These are phyloP conservation scores for Drosophila bocki DNA, from an alignment of 1,140 invertebrate genomes.

Conservation along the genomic window DNA sequence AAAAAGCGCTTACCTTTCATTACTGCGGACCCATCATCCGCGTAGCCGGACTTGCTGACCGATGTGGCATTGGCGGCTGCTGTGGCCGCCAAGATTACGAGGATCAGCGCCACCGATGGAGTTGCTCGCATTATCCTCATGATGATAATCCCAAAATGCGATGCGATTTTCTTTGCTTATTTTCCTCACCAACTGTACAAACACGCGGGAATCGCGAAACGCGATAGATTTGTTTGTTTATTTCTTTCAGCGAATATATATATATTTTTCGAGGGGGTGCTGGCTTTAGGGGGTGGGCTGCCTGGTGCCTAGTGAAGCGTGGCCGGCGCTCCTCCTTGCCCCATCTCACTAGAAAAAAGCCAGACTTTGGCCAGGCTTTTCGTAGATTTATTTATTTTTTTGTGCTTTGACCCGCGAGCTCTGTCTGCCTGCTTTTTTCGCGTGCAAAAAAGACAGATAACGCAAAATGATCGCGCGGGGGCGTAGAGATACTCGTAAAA, in stretches of 20 bases:
- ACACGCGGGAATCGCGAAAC: constrained; percentile 25
- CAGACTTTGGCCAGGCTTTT: constrained; percentile 45
- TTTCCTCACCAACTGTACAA: constrained; percentile 39
- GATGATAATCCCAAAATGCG: constrained; percentile 25
- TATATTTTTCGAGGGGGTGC: not conserved
- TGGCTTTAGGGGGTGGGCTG: not conserved
- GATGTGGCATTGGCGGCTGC: constrained; percentile 29
- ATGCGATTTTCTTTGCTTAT: constrained; percentile 30
- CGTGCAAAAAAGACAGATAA: constrained; percentile 34
- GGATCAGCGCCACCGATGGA: constrained; percentile 39
- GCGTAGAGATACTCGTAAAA: constrained; percentile 13
- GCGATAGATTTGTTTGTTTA: constrained; percentile 42
- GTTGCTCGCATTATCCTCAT: constrained; percentile 26
- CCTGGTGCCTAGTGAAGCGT: constrained; percentile 44
- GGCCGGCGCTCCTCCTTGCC: constrained; percentile 44
- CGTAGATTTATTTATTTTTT: not conserved
- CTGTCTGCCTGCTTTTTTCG: constrained; percentile 1
- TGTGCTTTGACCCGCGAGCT: constrained; percentile 21
- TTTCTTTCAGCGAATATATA: constrained; percentile 3
- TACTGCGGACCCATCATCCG: constrained; percentile 67
- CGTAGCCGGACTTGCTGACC: constrained; percentile 72
- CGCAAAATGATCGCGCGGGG: constrained; percentile 34
- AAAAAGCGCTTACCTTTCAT: constrained; percentile 79
- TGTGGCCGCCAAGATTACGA: constrained; percentile 14
- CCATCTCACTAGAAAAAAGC: constrained; percentile 36